These are phyloP conservation scores for Leucoma salicis DNA, from an alignment of 2,888 invertebrate species.

Conservation along the genomic window DNA sequence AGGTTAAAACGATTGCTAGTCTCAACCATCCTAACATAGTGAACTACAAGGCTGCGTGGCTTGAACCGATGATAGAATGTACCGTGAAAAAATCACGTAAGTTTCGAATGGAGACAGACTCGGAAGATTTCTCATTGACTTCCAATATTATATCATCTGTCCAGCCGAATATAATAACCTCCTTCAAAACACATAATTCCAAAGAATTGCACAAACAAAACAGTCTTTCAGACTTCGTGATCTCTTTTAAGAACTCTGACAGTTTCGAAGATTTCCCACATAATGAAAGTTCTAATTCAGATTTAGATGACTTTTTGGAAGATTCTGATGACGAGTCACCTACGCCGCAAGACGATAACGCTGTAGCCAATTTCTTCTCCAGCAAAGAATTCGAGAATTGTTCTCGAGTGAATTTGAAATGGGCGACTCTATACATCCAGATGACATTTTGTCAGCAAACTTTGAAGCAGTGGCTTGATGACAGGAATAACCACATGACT, in stretches of 20 bases:
- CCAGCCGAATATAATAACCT: constrained; percentile 65
- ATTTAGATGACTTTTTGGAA: constrained; percentile 40
- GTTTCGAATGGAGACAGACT: constrained; percentile 63
- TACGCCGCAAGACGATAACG: constrained; percentile 49
- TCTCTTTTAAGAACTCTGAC: constrained; percentile 66
- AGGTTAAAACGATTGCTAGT: constrained; percentile 91
- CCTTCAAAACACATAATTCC: constrained; percentile 75
- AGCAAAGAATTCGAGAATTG: constrained; percentile 63
- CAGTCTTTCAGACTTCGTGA: constrained; percentile 66
- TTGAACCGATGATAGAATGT: constrained; percentile 84
- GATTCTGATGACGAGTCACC: constrained; percentile 56
- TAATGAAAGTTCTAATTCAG: constrained; percentile 46
- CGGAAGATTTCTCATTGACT: constrained; percentile 54
- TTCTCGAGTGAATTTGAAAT: constrained; percentile 78
- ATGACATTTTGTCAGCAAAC: constrained; percentile 91
- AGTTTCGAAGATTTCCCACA: constrained; percentile 43
- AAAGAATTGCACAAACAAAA: constrained; percentile 60
- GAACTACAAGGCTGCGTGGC: constrained; percentile 92
- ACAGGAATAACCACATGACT: constrained; percentile 75
- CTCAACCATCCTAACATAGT: constrained; percentile 91
- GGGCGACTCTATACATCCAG: constrained; percentile 90
- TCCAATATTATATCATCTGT: constrained; percentile 55
- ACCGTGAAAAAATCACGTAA: constrained; percentile 60
- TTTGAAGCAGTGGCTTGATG: constrained; percentile 88
- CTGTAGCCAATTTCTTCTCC: constrained; percentile 56